These are phyloP conservation scores for Vollenhovia emeryi DNA, from an alignment of 1,140 invertebrate species.

Conservation along the genomic window DNA sequence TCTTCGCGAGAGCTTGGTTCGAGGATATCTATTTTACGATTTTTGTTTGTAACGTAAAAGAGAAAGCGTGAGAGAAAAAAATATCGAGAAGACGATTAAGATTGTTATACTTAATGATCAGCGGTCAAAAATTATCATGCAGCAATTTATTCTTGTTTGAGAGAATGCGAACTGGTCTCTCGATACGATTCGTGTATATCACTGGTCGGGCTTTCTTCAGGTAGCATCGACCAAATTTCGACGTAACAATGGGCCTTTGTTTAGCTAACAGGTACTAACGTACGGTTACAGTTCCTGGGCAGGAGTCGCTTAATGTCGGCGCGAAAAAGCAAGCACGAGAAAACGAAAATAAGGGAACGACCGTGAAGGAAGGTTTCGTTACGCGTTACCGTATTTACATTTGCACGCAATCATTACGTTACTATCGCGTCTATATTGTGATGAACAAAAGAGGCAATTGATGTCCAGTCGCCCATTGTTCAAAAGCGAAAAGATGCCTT, in stretches of 20 bases:
- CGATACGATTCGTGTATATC: not conserved
- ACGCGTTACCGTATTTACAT: constrained; percentile 60
- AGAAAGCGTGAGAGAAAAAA: not conserved
- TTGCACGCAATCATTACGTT: constrained; percentile 38
- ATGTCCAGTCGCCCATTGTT: not conserved
- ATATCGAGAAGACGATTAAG: not conserved
- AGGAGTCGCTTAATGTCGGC: constrained; percentile 24
- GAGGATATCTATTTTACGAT: not conserved
- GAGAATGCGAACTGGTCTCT: not conserved
- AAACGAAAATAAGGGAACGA: constrained; percentile 38
- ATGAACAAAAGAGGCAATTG: not conserved
- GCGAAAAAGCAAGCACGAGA: constrained; percentile 36
- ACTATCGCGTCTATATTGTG: not conserved
- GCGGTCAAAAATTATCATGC: not conserved
- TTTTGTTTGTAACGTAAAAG: not conserved
- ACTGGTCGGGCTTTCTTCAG: not conserved
- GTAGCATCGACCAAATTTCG: constrained; percentile 79
- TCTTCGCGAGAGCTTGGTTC: not conserved
- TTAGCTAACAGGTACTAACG: constrained; percentile 65
- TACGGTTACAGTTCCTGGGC: not conserved
- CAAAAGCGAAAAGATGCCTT: not conserved
- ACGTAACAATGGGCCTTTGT: constrained; percentile 74
- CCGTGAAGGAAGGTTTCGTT: constrained; percentile 59
- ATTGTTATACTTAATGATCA: not conserved
- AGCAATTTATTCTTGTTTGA: not conserved